Base-by-base conservation (phyloP, 2,888 invertebrate species). In the Pterostichus niger region DNA sequence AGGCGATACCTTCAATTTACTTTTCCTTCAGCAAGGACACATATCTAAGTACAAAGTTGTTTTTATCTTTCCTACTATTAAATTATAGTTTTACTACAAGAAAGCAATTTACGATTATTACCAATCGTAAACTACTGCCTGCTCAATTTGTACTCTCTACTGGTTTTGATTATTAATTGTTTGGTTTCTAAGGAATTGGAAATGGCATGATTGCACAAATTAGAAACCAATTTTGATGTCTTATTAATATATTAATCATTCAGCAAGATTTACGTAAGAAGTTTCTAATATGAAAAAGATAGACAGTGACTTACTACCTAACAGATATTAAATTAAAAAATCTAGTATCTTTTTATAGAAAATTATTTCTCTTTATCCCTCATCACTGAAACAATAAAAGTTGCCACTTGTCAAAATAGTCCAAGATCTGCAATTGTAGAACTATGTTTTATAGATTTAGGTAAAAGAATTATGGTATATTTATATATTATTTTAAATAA, bases 71-170 rank as follows among this genome's bases (percentile, higher is more conserved):
- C 6, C 49, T 11, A 11, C 24, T 52, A 75, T 75, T 31, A 75
- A 75, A 75, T 75, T 75, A 52, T 75, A 75, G 75, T 52, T 75
- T 75, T 9, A n/a, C 9, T 52, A 75, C 52, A 33, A 15, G 64
- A 64, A 40, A n/a, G 64, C 64, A 64, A 64, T 75, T 75, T 75
- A 75, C 52, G 49, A 49, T 75, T 75, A 75, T 24, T 75, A 52
- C 49, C 24, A 75, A 75, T 75, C 13, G 52, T 75, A 75, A 73
- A 75, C 9, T 52, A 52, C 13, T 52, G 6, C 7, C 31, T 52
- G 73, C 24, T 68, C 40, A 44, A 17, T 40, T 40, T 61, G 61
- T 61, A 56, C 56, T 56, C 11, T 13, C 56, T 56, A 56, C 56
- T 56, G 56, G 56, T 17, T 56, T 56, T 56, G 15, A 13, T 56